These are phyloP conservation scores for Tiliacea aurago DNA, from an alignment of 2,888 invertebrate genomes.

Conservation along the genomic window DNA sequence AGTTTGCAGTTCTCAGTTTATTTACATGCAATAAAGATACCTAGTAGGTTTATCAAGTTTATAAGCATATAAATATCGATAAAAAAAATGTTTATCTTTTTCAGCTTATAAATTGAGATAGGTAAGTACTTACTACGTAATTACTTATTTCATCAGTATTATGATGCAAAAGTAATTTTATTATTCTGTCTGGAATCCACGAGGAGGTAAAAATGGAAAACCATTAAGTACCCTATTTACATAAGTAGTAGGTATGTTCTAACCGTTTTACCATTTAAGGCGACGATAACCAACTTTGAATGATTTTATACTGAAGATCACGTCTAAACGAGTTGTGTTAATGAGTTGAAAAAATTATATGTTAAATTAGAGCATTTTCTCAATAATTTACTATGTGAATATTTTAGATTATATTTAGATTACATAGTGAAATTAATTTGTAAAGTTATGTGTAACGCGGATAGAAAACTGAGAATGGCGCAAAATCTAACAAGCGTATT, in stretches of 20 bases:
- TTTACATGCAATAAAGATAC: not conserved
- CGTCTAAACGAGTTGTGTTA: too few relatives aligned
- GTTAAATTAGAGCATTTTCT: too few relatives aligned
- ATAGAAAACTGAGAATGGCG: too few relatives aligned
- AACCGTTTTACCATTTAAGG: not conserved
- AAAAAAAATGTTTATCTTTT: not conserved
- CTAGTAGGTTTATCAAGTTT: not conserved
- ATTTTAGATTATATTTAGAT: too few relatives aligned
- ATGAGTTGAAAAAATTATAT: too few relatives aligned
- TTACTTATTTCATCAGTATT: constrained; percentile 21
- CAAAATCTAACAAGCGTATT: too few relatives aligned
- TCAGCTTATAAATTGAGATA: not conserved
- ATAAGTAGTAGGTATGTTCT: not conserved
- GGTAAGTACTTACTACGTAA: not conserved
- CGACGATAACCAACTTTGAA: too few relatives aligned
- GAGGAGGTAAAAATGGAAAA: constrained; percentile 19
- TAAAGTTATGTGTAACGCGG: too few relatives aligned
- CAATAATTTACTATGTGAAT: too few relatives aligned
- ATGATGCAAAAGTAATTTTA: constrained; percentile 10
- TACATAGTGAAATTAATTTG: too few relatives aligned
- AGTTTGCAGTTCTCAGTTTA: not conserved
- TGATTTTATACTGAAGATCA: too few relatives aligned
- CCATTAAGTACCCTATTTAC: not conserved
- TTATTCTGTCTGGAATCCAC: constrained; percentile 4
- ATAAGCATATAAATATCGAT: not conserved